These are phyloP conservation scores for Odontomachus brunneus DNA, from an alignment of 1,140 invertebrate species.

Conservation along the genomic window DNA sequence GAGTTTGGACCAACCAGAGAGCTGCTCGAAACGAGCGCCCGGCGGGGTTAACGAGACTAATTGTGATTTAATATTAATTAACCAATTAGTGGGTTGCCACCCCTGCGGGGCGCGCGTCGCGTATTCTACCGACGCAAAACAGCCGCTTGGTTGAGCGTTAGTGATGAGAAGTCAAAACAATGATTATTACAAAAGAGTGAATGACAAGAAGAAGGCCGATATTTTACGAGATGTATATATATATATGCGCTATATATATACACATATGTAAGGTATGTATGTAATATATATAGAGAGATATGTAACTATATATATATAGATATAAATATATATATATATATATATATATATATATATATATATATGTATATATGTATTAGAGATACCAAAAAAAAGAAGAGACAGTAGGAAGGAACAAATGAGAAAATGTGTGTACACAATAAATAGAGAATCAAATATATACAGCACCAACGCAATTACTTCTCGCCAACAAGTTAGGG, in stretches of 20 bases:
- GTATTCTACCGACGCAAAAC: constrained; percentile 55
- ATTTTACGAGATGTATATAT: constrained; percentile 3
- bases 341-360: constrained; percentile 10
- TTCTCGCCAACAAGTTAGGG: constrained; percentile 58
- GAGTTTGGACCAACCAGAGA: constrained; percentile 74
- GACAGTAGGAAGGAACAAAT: constrained; percentile 9
- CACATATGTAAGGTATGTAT: constrained; percentile 3
- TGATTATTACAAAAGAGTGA: constrained; percentile 26
- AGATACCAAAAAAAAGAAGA: constrained; percentile 23
- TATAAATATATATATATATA: background rate
- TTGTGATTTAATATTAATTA: constrained; percentile 80
- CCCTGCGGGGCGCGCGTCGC: constrained; percentile 65
- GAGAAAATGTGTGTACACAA: constrained; percentile 16
- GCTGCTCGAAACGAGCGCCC: constrained; percentile 73
- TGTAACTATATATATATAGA: background rate
- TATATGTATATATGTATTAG: constrained; percentile 16
- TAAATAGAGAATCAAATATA: constrained; percentile 50
- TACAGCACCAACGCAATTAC: constrained; percentile 69
- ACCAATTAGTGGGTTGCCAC: constrained; percentile 74
- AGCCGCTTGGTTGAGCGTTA: constrained; percentile 36
- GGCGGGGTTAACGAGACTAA: constrained; percentile 74
- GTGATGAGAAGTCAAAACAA: constrained; percentile 40
- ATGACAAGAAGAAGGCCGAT: constrained; percentile 44
- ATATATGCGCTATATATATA: constrained; percentile 17
- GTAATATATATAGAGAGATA: background rate